A percentile compares a stretch with the other conserved stretches of the same genome.
Evolutionary conservation across 2,888 invertebrate genomes (phyloP).

Genomic region (Dryadula phaetusa): DNA sequence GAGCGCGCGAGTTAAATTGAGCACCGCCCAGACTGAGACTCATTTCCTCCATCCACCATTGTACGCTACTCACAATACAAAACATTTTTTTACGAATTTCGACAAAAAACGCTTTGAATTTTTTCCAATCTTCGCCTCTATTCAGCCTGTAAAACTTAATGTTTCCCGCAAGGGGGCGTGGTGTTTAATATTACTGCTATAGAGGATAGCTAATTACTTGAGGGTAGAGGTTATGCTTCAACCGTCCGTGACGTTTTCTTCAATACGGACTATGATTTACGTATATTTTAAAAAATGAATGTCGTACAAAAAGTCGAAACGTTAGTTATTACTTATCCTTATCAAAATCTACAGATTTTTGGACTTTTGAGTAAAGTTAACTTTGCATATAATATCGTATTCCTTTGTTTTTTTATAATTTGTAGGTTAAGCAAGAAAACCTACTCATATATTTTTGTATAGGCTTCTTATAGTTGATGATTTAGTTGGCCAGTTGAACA

Average conservation of each 20-base stretch:
- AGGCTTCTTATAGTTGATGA: not conserved
- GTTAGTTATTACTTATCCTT: too few species aligned
- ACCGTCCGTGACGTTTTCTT: conserved; percentile 15
- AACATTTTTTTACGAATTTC: conserved; percentile 82
- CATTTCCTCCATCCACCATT: conserved; percentile 81
- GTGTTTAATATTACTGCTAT: conserved; percentile 48
- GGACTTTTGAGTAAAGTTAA: too few species aligned
- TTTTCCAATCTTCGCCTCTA: conserved; percentile 81
- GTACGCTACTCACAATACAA: conserved; percentile 82
- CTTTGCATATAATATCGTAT: too few species aligned
- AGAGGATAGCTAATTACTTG: conserved; percentile 44
- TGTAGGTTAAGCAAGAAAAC: not conserved
- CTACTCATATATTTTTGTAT: not conserved
- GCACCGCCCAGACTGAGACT: conserved; percentile 75
- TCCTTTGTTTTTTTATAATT: too few species aligned
- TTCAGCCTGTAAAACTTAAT: conserved; percentile 78
- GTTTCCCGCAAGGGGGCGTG: conserved; percentile 70
- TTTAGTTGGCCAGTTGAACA: too few species aligned
- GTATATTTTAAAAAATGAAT: too few species aligned
- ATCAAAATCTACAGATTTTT: too few species aligned
- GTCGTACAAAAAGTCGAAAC: too few species aligned
- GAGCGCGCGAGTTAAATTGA: conserved; percentile 77
- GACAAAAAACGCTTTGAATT: conserved; percentile 82
- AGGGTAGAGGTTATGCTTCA: conserved; percentile 32
- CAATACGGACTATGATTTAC: too few species aligned